A percentile compares a stretch with the other conserved stretches of the same genome.
These are phyloP conservation scores for Mesopsocus fuscifrons DNA, from an alignment of 2,888 invertebrate genomes.

Conservation along the genomic window DNA sequence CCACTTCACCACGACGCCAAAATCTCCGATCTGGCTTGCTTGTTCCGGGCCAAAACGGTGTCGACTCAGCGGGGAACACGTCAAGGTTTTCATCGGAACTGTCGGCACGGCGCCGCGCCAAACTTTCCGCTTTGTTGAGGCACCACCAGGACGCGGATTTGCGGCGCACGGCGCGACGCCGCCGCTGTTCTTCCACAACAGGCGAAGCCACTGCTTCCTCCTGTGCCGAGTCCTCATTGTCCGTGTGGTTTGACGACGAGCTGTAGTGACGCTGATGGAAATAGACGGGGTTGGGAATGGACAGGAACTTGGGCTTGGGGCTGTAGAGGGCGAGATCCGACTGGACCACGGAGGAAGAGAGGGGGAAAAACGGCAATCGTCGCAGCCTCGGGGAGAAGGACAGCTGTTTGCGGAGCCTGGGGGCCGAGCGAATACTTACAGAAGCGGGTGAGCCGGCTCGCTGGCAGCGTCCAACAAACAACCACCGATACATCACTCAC, in stretches of 20 bases:
- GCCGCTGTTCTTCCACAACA: not conserved
- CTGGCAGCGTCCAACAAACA: slow-evolving; percentile 11
- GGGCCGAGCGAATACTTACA: slow-evolving; percentile 14
- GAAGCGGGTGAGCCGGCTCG: slow-evolving; percentile 14
- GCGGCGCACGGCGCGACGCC: not conserved
- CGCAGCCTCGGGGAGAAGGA: slow-evolving; percentile 5
- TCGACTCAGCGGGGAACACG: slow-evolving; percentile 19
- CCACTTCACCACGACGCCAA: slow-evolving; percentile 36
- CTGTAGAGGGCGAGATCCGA: slow-evolving; percentile 4
- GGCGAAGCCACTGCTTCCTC: not conserved
- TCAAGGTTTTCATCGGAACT: slow-evolving; percentile 17
- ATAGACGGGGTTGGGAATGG: slow-evolving; percentile 6
- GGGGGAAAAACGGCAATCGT: slow-evolving; percentile 3
- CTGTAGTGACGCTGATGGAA: slow-evolving; percentile 1
- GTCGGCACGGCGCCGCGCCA: not conserved
- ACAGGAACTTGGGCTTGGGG: slow-evolving; percentile 1
- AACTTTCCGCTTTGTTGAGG: slow-evolving; percentile 2
- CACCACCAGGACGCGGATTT: slow-evolving; percentile 12
- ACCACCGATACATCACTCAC: not conserved
- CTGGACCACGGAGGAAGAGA: not conserved
- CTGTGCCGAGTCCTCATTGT: slow-evolving; percentile 5
- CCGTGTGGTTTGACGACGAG: slow-evolving; percentile 4
- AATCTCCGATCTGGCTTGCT: too few species aligned
- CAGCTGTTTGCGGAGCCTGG: slow-evolving; percentile 1
- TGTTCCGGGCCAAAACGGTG: slow-evolving; percentile 9